Percentiles rank a stretch among this genome's conserved stretches.
Conservation (phyloP, 2,797 vertebrate species). For the Pempheris klunzingeri region DNA sequence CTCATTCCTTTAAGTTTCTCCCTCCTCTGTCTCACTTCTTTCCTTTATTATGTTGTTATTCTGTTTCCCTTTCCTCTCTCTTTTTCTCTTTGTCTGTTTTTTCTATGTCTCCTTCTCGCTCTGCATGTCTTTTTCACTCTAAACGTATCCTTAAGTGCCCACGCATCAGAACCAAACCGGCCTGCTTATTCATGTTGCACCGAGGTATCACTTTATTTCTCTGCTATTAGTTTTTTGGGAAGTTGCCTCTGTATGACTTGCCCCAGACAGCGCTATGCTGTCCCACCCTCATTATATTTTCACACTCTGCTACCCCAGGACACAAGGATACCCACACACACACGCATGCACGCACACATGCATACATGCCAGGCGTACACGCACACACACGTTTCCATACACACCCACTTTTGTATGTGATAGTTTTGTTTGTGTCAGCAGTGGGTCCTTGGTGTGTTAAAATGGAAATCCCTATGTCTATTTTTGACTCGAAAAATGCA, state of each 20-base stretch:
- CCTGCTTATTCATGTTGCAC: constrained; percentile 73
- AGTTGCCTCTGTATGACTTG: constrained; percentile 72
- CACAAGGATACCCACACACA: constrained; percentile 49
- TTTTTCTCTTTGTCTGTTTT: not conserved
- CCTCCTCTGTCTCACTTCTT: constrained; percentile 6
- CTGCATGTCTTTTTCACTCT: constrained; percentile 34
- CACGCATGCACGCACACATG: constrained; percentile 14
- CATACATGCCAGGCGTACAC: constrained; percentile 35
- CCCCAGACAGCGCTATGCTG: constrained; percentile 73
- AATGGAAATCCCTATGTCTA: constrained; percentile 37
- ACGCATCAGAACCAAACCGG: constrained; percentile 67
- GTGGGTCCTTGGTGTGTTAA: constrained; percentile 31
- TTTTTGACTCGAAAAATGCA: constrained; percentile 28
- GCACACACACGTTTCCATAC: constrained; percentile 30
- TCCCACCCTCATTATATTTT: constrained; percentile 87
- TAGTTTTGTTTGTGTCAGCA: constrained; percentile 38
- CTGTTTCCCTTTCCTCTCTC: constrained; percentile 8
- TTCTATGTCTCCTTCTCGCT: not conserved
- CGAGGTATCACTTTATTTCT: constrained; percentile 74
- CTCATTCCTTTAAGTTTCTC: constrained; percentile 16
- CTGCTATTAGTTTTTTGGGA: constrained; percentile 71
- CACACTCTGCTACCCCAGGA: constrained; percentile 78
- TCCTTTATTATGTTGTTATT: constrained; percentile 26
- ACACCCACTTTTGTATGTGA: constrained; percentile 28
- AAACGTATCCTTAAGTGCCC: constrained; percentile 52